These are phyloP conservation scores for Xylophagus ater DNA, from an alignment of 2,888 invertebrate genomes.

Conservation along the genomic window DNA sequence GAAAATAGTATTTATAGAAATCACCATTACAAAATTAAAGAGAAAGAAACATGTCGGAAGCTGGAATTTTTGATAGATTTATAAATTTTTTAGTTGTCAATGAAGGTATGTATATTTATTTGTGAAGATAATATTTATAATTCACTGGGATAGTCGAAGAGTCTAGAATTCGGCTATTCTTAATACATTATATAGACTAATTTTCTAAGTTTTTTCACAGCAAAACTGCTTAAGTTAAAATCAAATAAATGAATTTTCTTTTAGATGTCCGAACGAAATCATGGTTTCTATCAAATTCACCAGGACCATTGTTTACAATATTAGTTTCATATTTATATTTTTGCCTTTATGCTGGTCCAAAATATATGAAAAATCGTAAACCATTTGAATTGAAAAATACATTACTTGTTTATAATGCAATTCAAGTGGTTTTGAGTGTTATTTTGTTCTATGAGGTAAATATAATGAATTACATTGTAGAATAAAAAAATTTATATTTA, in stretches of 20 bases:
- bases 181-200: not conserved
- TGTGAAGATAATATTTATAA: not conserved
- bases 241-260: conserved; percentile 23
- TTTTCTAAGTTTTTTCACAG: not conserved
- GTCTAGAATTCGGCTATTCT: too few species aligned
- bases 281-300: conserved; percentile 65
- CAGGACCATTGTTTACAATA: conserved; percentile 56
- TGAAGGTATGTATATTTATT: conserved; percentile 29
- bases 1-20: too few species aligned
- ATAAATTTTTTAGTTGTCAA: conserved; percentile 38
- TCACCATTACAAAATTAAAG: not conserved
- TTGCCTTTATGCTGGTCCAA: conserved; percentile 68
- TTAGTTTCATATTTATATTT: conserved; percentile 60
- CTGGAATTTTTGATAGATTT: conserved; percentile 27
- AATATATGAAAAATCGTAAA: conserved; percentile 76
- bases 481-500: not conserved
- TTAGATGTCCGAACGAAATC: conserved; percentile 56
- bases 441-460: conserved; percentile 64
- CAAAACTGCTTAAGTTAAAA: not conserved
- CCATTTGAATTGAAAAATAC: conserved; percentile 71
- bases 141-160: too few species aligned
- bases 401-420: conserved; percentile 73
- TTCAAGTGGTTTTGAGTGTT: conserved; percentile 74
- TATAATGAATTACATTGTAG: conserved; percentile 3
- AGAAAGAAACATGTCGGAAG: conserved; percentile 6